Base-by-base conservation (phyloP, 2,797 vertebrate species). In the Chiloscyllium punctatum region DNA sequence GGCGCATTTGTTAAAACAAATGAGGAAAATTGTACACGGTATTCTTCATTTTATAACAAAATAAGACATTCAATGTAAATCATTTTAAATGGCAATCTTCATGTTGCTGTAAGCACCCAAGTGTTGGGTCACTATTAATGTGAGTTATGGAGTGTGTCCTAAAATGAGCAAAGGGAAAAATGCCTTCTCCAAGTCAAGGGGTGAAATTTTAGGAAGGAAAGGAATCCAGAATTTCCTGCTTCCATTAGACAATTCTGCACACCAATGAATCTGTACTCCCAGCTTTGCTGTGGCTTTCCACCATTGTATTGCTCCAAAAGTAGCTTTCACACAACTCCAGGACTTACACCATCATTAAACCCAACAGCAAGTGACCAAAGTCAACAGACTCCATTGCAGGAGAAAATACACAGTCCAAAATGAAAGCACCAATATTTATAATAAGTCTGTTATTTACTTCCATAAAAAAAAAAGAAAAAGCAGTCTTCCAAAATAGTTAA, bases 1-100 rank as follows among this genome's bases (percentile, higher is more conserved):
- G 16, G 53, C 62, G 90, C 87, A 90, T 91, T 66, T 91, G 88
- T n/a, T 91, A 66, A 33, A 74, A 92, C 90, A 90, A 90, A 11
- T 1, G 23, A 84, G 82, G 27, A 90, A 66, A 90, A 18, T 8
- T 62, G 53, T 18, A 16, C 2, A 30, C 69, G 3, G 37, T 21
- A 8, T 69, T 42, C 62, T 21, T 69, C n/a, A 84, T 84, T 25
- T 33, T 57, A 57, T 57, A 88, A 57, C 33, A 4, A 25, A 68
- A 37, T 62, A 77, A 84, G 37, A 18, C 37, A 84, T 84, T 84
- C 37, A 84, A 37, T 42, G 15, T 2, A n/a, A 42, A n/a, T 84
- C 21, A 5, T 42, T 66, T 33, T 90, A 91, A n/a, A 42, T 37
- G 90, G 37, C 18, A 23, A 92, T 91, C 16, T 68, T 8, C 51